Evolutionary conservation across 2,797 vertebrate species (phyloP), one percentile per base, ranked within the genome.

Genomic region (Galagoides demidoff): DNA sequence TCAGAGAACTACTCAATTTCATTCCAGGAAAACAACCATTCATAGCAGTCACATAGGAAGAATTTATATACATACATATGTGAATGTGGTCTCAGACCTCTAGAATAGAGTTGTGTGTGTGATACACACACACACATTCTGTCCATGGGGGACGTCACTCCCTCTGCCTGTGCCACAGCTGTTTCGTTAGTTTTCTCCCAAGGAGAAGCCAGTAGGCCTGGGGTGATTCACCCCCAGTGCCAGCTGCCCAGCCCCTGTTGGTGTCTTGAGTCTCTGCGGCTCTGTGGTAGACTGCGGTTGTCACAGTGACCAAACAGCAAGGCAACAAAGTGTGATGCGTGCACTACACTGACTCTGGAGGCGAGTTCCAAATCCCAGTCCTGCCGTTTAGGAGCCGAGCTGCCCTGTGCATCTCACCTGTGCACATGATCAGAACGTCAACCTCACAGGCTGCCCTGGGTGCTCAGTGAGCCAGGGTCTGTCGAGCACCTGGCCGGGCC

Each of bases 1-100:
- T 94, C 64, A 89, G 94, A 91, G 82, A 73, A 97, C 16, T 95
- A 70, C 91, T 96, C 93, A 95, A 92, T 71, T 96, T 89, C 90
- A 77, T 85, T 66, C 96, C 76, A 95, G 95, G 73, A 39, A 97
- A 90, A 92, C 55, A 4, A 78, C 92, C 85, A 92, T 85, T 87
- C 55, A 34, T 23, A 52, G 86, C 43, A 66, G 31, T 55, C 79
- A 89, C 57, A n/a, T 12, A 63, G 63, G 79, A 94, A 87, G 22
- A 74, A 74, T 45, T 19, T 27, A 37, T 57, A 17, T 25, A 73
- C 5, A 74, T 23, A 43, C 25, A 55, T 7, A 31, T 89, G 85
- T n/a, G 90, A 89, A 87, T 39, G 83, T 23, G 22, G n/a, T 89
- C 63, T 95, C 61, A 63, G 66, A 92, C 89, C 71, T 88, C 92